Evolutionary conservation across 2,888 invertebrate species (phyloP).

Genomic region (Drosophila acutilabella): DNA sequence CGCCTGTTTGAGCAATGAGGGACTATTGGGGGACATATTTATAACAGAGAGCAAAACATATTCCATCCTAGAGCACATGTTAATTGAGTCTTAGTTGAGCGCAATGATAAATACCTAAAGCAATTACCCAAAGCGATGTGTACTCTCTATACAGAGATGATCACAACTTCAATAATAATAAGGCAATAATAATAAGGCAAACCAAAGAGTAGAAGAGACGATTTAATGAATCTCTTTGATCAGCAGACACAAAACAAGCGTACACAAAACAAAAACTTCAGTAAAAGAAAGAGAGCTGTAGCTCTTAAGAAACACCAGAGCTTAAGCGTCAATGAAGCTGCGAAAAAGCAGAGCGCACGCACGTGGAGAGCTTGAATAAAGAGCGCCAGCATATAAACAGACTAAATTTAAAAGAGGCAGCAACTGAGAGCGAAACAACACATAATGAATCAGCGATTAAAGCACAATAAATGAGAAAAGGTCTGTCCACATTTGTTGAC

Average conservation of each 20-base stretch:
- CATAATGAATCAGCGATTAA: background rate
- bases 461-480: background rate
- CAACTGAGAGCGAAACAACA: too few species aligned
- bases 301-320: too few species aligned
- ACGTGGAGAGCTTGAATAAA: too few species aligned
- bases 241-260: background rate
- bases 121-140: background rate
- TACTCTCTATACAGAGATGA: background rate
- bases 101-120: too few species aligned
- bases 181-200: background rate
- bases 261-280: background rate
- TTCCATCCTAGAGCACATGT: background rate
- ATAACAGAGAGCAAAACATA: background rate
- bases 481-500: background rate
- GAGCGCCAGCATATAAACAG: too few species aligned
- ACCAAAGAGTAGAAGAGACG: background rate
- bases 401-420: too few species aligned
- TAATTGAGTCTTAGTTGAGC: background rate
- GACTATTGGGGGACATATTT: background rate
- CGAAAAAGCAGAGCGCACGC: too few species aligned
- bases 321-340: too few species aligned
- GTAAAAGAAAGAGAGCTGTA: too few species aligned
- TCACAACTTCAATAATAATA: too few species aligned
- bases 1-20: too few species aligned
- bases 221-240: background rate